phyloP scores from a whole-genome alignment of 1,140 invertebrate species.

The Drepana arcuata region DNA sequence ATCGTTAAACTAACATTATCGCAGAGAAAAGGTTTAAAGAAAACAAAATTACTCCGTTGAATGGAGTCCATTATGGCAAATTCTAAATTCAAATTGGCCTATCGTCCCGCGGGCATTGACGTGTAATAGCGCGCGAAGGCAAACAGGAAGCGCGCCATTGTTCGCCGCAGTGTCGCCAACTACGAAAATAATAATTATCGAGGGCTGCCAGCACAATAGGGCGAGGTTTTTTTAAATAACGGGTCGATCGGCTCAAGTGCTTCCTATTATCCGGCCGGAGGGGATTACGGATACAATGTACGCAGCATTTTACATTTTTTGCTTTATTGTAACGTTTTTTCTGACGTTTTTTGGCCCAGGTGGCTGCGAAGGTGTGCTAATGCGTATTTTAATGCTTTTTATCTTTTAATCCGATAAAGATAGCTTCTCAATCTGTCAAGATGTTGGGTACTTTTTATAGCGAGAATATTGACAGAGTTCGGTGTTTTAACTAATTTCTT shows the following conservation, averaged over 20 bases:
- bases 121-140: slow-evolving; percentile 67
- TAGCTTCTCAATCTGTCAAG: slow-evolving; percentile 22
- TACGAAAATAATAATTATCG: slow-evolving; percentile 70
- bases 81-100: slow-evolving; percentile 66
- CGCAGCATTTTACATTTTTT: slow-evolving; percentile 33
- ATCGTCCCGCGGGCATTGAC: slow-evolving; percentile 52
- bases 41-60: slow-evolving; percentile 48
- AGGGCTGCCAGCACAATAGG: slow-evolving; percentile 52
- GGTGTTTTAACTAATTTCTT: slow-evolving; percentile 2
- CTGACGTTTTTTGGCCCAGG: slow-evolving; percentile 22
- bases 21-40: no score
- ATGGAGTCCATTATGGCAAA: slow-evolving; percentile 49
- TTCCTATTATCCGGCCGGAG: slow-evolving; percentile 56
- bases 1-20: no score
- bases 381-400: slow-evolving; percentile 47
- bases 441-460: slow-evolving; percentile 10
- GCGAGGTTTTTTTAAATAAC: slow-evolving; percentile 53
- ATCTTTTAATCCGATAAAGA: slow-evolving; percentile 34
- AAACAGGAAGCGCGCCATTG: slow-evolving; percentile 68
- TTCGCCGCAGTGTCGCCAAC: slow-evolving; percentile 60
- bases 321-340: slow-evolving; percentile 33
- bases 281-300: slow-evolving; percentile 57
- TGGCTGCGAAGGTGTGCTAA: slow-evolving; percentile 49
- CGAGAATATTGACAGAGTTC: neutral
- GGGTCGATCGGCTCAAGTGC: slow-evolving; percentile 63